A percentile compares a stretch with the other conserved stretches of the same genome.
These are phyloP conservation scores for Callionymus lyra DNA, from an alignment of 2,113 vertebrate genomes.

Conservation along the genomic window DNA sequence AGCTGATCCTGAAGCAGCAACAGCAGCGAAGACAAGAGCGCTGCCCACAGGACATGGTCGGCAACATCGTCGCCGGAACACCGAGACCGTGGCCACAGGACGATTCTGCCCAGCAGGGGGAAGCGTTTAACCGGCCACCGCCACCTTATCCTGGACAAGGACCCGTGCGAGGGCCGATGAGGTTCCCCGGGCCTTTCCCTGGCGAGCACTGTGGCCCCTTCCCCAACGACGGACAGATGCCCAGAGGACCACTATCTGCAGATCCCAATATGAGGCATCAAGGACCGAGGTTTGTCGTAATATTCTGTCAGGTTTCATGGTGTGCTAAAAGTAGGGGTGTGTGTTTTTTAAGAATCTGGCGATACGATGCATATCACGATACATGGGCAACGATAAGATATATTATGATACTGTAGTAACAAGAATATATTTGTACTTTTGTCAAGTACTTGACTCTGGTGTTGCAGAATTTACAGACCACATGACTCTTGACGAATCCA, in stretches of 20 bases:
- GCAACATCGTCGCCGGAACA: conserved; percentile 54
- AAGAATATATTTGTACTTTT: no score
- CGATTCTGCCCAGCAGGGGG: conserved; percentile 60
- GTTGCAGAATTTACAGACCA: no score
- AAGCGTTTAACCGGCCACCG: conserved; percentile 82
- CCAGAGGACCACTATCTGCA: conserved; percentile 69
- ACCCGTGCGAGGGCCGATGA: conserved; percentile 68
- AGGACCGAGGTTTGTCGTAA: conserved; percentile 77
- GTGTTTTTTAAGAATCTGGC: no score
- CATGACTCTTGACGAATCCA: no score
- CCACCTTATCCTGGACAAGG: conserved; percentile 93
- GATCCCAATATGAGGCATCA: conserved; percentile 77
- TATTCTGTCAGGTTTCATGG: no score
- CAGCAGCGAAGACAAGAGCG: conserved; percentile 93
- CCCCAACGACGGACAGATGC: conserved; percentile 75
- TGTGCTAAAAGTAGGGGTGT: no score
- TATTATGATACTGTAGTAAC: no score
- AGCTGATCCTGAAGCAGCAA: conserved; percentile 89
- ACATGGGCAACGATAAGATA: no score
- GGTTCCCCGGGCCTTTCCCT: conserved; percentile 73
- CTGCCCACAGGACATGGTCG: conserved; percentile 64
- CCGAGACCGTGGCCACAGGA: conserved; percentile 84
- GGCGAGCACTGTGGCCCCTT: conserved; percentile 76
- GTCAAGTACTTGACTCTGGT: no score
- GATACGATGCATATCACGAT: no score